phyloP scores from a whole-genome alignment of 2,888 invertebrate genomes.

The Hydraecia micacea region DNA sequence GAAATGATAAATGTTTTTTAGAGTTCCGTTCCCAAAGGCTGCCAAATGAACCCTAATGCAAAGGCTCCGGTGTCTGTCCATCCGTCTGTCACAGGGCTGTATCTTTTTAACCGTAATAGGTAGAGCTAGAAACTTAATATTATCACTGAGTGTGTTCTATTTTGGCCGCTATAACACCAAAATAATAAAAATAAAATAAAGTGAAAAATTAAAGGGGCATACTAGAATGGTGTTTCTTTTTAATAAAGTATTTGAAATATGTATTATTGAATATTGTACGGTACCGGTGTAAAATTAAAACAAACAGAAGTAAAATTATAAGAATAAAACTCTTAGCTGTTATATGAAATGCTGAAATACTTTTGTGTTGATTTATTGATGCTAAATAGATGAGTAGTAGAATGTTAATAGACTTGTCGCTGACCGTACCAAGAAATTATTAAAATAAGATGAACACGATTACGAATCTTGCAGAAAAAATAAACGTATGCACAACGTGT shows the following conservation, averaged over 20 bases:
- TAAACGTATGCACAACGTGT: neutral
- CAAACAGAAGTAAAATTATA: neutral
- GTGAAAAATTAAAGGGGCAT: too few species aligned
- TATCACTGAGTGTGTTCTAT: neutral
- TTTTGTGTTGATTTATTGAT: neutral
- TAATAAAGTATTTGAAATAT: too few species aligned
- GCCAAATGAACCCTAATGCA: too few species aligned
- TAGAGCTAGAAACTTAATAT: neutral
- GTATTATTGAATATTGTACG: too few species aligned
- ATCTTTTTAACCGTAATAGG: neutral
- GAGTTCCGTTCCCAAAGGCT: neutral
- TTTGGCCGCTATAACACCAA: too few species aligned
- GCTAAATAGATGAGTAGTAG: neutral
- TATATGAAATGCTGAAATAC: neutral
- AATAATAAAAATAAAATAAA: too few species aligned
- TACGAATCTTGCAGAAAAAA: neutral
- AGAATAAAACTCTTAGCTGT: neutral
- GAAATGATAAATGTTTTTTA: neutral
- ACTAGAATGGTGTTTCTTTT: too few species aligned
- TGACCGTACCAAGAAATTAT: neutral
- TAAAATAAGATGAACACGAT: neutral
- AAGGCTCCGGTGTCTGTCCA: neutral
- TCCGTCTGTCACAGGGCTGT: neutral
- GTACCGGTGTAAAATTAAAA: too few species aligned
- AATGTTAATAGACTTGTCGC: neutral